These are phyloP conservation scores for Bugulina stolonifera DNA, from an alignment of 2,888 invertebrate species.

Conservation along the genomic window DNA sequence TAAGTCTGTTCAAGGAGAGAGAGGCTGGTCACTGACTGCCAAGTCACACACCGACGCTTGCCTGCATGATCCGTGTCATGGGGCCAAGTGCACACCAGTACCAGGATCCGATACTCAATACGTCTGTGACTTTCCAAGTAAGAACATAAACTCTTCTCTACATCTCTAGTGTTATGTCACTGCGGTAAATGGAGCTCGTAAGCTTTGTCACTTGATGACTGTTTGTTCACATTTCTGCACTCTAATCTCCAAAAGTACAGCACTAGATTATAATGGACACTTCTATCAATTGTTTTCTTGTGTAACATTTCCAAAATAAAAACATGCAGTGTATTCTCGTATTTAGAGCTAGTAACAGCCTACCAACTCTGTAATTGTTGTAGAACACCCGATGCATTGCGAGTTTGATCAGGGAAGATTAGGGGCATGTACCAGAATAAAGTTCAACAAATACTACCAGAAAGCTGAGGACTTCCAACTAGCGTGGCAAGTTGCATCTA, in stretches of 20 bases:
- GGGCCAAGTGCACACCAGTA: background rate
- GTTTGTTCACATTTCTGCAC: too few species aligned
- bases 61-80: constrained; percentile 11
- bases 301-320: too few species aligned
- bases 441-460: constrained; percentile 23
- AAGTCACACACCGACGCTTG: constrained; percentile 22
- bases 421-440: constrained; percentile 10
- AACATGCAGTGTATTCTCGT: too few species aligned
- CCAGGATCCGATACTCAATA: constrained; percentile 1
- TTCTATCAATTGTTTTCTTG: too few species aligned
- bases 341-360: too few species aligned
- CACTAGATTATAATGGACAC: too few species aligned
- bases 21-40: constrained; percentile 9
- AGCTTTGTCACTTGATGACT: too few species aligned
- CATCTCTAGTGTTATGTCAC: too few species aligned
- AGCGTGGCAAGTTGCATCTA: constrained; percentile 15
- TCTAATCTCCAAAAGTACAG: too few species aligned
- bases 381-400: constrained; percentile 20
- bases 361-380: too few species aligned
- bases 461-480: constrained; percentile 3
- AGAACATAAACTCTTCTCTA: too few species aligned
- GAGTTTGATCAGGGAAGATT: background rate
- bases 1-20: background rate
- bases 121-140: constrained; percentile 4
- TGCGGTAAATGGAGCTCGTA: too few species aligned